phyloP scores from a whole-genome alignment of 1,140 invertebrate genomes.

The Eufriesea mexicana region DNA sequence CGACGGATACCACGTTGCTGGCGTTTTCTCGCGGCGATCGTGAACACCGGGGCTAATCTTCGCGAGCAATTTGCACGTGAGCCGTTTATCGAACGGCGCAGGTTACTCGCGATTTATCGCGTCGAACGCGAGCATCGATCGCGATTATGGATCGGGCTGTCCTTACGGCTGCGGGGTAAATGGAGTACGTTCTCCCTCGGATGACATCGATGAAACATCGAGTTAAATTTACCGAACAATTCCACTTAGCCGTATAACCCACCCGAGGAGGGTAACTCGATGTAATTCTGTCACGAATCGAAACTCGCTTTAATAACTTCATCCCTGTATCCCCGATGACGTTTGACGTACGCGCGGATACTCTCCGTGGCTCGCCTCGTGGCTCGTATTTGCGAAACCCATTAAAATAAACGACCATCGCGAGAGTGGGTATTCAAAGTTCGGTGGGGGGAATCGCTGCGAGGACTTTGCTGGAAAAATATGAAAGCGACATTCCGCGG shows the following conservation, averaged over 20 bases:
- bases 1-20: neutral
- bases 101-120: neutral
- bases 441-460: neutral
- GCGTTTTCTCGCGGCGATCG: neutral
- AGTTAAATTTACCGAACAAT: neutral
- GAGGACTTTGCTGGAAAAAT: neutral
- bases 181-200: too few species aligned
- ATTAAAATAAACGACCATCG: neutral
- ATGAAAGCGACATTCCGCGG: neutral
- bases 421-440: neutral
- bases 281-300: neutral
- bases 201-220: too few species aligned
- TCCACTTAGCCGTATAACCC: neutral
- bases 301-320: neutral
- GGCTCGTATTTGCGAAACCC: neutral
- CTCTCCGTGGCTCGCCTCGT: too few species aligned
- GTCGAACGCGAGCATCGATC: neutral
- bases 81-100: conserved; percentile 2
- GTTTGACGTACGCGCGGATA: too few species aligned
- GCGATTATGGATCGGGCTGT: neutral
- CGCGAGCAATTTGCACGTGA: conserved; percentile 17
- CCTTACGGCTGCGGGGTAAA: neutral
- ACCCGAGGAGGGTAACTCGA: neutral
- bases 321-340: too few species aligned
- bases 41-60: conserved; percentile 5